Base-by-base conservation (phyloP, 2,888 invertebrate genomes). In the Stenolophus ochropezus region DNA sequence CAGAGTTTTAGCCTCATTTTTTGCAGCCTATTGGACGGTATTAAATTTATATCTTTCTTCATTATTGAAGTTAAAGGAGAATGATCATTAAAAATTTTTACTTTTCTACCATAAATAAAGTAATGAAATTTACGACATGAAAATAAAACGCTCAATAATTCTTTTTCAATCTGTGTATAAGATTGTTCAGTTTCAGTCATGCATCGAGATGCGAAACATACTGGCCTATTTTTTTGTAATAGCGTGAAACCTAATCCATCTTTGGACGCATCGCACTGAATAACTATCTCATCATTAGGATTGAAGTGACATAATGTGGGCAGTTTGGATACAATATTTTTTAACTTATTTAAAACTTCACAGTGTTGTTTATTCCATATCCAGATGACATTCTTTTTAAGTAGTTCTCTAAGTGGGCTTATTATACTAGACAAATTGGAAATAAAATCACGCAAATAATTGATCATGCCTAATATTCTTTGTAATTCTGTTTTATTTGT, bases 131-230 rank as follows among this genome's bases (percentile, higher is more conserved):
- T 84, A 16, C 81, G 18, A 81, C 84, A 84, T 1, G 83, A 82
- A 51, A 84, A 85, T 4, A 84, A 82, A 27, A 84, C 82, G 11
- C 85, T 83, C n/a, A 85, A 65, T 49, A 85, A 81, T 78, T 85
- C 84, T 58, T 85, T 85, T 78, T 85, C 85, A 14, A 85, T 84
- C 83, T 85, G 85, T 5, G 53, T 4, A 79, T 85, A 85, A 23
- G 83, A 76, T 11, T 51, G 82, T 82, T 85, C 85, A 2, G 84
- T 25, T 49, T 85, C 81, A 5, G 83, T 84, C 42, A 85, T 27
- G 61, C 83, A 83, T 21, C 83, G 33, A 14, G 84, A 84, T 2
- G 85, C 84, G 77, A 84, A 85, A 42, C 80, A 56, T n/a, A 84
- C 58, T 27, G 84, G 83, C 5, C 73, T 83, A 8, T 75, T 82